Base-by-base conservation (phyloP, 2,113 vertebrate species). In the Cyanoramphus novaezelandiae region DNA sequence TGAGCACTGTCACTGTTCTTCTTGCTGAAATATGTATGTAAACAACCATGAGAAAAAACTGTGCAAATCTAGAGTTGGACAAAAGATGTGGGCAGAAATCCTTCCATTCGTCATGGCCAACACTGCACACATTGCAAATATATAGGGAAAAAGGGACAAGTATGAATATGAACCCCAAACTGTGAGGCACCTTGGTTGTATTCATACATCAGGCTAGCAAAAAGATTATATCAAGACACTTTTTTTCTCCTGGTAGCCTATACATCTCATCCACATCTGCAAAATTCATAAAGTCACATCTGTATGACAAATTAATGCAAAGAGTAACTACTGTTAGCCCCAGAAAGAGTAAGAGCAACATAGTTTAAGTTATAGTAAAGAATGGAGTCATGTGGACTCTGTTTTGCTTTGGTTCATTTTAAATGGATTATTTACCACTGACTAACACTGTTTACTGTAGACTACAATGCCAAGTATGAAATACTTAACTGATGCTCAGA, bases 91-190 rank as follows among this genome's bases (percentile, higher is more conserved):
- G n/a, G 37, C 27, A 44, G 63, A 77, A 14, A 80, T 37, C 31
- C 11, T 53, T 90, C 70, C 62, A 17, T 67, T 88, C 77, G 21
- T 77, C 39, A 70, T 14, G 37, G 46, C 24, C 31, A 65, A 69
- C 24, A 57, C 0, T 15, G 28, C 4, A 17, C 12, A 31, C 8
- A 37, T 9, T 0, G 0, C 39, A 80, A 65, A 37, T 23, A 33
- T 4, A 20, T 4, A 29, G 19, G 16, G 24, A 44, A 67, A 72
- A 52, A 31, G 9, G 31, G 41, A 23, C 39, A 57, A 52, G 14
- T 14, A 24, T 19, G n/a, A 87, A 20, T 28, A 15, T 23, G 71
- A 90, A 82, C 25, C 52, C 29, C 71, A 72, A 94, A 77, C 20
- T 8, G 5, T 39, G 28, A 85, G 43, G 20, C 35, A 82, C 6